These are phyloP conservation scores for Barbus barbus DNA, from an alignment of 2,113 vertebrate genomes.

Conservation along the genomic window DNA sequence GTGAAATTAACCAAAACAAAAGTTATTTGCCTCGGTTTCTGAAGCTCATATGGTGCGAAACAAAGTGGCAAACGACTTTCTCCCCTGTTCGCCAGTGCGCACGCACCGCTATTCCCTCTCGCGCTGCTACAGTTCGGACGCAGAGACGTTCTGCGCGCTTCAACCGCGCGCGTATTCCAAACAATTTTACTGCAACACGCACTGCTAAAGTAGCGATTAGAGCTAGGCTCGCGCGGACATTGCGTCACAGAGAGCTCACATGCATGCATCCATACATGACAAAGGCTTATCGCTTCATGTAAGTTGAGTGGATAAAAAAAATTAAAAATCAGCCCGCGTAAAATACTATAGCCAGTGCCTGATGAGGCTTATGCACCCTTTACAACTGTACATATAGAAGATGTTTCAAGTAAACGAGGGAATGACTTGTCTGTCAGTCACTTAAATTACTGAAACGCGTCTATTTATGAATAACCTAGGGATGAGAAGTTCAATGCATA, in stretches of 20 bases:
- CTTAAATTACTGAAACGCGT: too few species aligned
- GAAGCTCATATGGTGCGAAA: conserved; percentile 21
- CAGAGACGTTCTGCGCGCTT: conserved; percentile 32
- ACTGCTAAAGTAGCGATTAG: conserved; percentile 19
- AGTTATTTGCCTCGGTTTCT: conserved; percentile 1
- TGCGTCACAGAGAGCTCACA: conserved; percentile 41
- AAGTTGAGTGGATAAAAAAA: background rate
- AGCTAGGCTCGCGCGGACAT: conserved; percentile 40
- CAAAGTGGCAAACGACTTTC: conserved; percentile 37
- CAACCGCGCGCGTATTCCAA: conserved; percentile 44
- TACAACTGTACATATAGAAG: background rate
- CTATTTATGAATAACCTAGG: too few species aligned
- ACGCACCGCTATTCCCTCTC: conserved; percentile 34
- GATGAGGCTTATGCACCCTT: background rate
- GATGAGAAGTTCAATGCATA: background rate
- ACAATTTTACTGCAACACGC: conserved; percentile 34
- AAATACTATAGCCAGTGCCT: background rate
- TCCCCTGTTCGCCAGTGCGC: conserved; percentile 7
- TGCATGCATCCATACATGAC: conserved; percentile 44
- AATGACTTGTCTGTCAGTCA: background rate
- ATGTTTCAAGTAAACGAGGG: background rate
- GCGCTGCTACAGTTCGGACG: conserved; percentile 9
- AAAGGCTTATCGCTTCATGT: conserved; percentile 30
- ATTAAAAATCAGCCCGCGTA: conserved; percentile 1
- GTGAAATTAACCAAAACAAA: conserved; percentile 1